Conservation (phyloP, 2,797 vertebrate species). For the Cacajao melanocephalus region DNA sequence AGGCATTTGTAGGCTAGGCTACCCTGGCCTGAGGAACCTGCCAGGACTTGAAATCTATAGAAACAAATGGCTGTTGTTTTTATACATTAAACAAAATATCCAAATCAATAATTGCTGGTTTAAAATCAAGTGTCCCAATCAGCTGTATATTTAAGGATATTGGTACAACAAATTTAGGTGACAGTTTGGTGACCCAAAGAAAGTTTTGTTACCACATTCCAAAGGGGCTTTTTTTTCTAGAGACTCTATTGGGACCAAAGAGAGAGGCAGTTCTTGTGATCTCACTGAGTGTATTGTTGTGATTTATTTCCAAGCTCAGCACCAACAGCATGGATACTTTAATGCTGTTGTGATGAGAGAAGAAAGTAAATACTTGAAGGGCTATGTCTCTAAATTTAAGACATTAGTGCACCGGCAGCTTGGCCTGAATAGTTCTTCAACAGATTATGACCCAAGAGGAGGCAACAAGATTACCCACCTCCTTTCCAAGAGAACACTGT, state of each 20-base stretch:
- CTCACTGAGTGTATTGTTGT: background rate
- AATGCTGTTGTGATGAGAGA: too few relatives aligned
- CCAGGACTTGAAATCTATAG: background rate
- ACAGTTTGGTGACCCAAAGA: background rate
- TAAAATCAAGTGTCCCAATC: background rate
- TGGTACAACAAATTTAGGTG: background rate
- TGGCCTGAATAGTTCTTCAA: background rate
- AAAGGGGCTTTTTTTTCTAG: background rate
- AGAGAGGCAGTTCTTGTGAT: background rate
- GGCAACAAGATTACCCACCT: background rate
- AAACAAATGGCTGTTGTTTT: background rate
- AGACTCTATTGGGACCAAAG: background rate
- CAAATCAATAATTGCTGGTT: background rate
- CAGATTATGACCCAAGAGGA: background rate
- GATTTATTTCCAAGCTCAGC: background rate
- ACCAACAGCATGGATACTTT: background rate
- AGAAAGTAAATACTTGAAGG: background rate
- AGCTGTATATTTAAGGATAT: background rate
- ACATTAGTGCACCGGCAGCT: background rate
- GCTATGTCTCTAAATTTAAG: background rate
- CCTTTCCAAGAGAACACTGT: background rate
- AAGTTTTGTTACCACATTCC: background rate
- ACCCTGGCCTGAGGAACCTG: background rate
- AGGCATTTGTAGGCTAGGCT: background rate
- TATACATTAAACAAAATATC: background rate